Conservation (phyloP, 2,113 vertebrate genomes). For the Castor canadensis region DNA sequence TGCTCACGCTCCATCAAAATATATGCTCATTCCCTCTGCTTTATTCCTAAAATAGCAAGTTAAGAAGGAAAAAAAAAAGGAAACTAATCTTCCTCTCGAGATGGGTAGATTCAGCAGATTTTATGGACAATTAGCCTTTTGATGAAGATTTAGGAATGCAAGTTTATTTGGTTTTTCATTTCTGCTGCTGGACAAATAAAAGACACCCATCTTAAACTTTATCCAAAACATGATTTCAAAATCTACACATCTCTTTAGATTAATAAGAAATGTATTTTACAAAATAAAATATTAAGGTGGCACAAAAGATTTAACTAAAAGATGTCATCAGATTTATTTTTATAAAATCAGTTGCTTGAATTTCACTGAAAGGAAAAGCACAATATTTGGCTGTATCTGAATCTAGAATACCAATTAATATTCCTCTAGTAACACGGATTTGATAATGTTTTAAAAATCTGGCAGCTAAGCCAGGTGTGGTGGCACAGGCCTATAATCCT, state of each 20-base stretch:
- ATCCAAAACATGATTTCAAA: constrained; percentile 31
- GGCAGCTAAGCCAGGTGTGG: too few relatives aligned
- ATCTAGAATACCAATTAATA: constrained; percentile 17
- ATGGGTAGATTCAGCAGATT: constrained; percentile 53
- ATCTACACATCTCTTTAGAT: neutral
- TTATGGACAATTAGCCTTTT: constrained; percentile 52
- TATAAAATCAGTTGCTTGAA: constrained; percentile 29
- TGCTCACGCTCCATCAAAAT: neutral
- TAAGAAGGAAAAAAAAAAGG: neutral
- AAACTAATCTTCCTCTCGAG: constrained; percentile 45
- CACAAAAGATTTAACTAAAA: constrained; percentile 29
- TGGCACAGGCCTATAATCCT: neutral
- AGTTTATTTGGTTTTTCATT: neutral
- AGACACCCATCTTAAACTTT: constrained; percentile 1
- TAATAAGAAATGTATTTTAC: neutral
- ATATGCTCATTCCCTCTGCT: neutral
- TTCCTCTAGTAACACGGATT: neutral
- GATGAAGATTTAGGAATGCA: constrained; percentile 44
- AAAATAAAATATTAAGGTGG: constrained; percentile 18
- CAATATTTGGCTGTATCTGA: neutral
- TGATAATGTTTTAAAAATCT: neutral
- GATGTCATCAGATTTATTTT: neutral
- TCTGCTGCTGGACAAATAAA: constrained; percentile 49
- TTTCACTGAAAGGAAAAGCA: constrained; percentile 45
- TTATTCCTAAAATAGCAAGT: constrained; percentile 39